Conservation (phyloP, 2,888 invertebrate species). For the Phengaris arion region DNA sequence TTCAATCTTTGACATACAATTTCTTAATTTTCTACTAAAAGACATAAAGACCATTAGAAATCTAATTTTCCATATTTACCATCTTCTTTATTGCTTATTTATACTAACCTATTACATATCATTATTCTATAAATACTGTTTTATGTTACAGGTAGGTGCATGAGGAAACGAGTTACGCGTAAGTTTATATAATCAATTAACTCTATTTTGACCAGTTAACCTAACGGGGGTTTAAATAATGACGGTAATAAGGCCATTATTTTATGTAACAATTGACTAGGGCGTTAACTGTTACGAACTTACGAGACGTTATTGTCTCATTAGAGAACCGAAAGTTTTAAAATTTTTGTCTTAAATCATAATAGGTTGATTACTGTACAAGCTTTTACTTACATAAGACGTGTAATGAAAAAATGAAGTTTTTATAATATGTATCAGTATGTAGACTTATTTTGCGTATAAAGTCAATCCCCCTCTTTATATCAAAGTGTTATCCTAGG, state of each 20-base stretch:
- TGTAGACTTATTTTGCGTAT: too few relatives aligned
- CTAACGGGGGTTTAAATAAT: slow-evolving; percentile 2
- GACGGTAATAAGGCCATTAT: slow-evolving; percentile 1
- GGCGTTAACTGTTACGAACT: background rate
- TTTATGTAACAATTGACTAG: slow-evolving; percentile 6
- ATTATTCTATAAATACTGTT: background rate
- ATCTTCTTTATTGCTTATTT: background rate
- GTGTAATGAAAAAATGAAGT: too few relatives aligned
- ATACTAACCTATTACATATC: background rate
- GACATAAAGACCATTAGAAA: too few relatives aligned
- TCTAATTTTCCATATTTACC: background rate
- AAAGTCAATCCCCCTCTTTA: too few relatives aligned
- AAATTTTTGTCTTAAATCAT: too few relatives aligned
- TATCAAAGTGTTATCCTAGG: too few relatives aligned
- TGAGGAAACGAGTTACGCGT: slow-evolving; percentile 17
- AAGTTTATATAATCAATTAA: slow-evolving; percentile 16
- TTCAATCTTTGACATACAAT: too few relatives aligned
- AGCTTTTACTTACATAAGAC: background rate
- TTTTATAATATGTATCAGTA: too few relatives aligned
- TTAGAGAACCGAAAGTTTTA: background rate
- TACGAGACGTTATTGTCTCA: slow-evolving; percentile 3
- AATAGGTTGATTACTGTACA: background rate
- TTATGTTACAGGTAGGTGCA: slow-evolving; percentile 22
- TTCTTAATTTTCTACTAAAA: too few relatives aligned
- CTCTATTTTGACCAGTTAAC: slow-evolving; percentile 13